A percentile compares a stretch with the other conserved stretches of the same genome.
These are phyloP conservation scores for Ormyrus rosae DNA, from an alignment of 2,888 invertebrate species.

Conservation along the genomic window DNA sequence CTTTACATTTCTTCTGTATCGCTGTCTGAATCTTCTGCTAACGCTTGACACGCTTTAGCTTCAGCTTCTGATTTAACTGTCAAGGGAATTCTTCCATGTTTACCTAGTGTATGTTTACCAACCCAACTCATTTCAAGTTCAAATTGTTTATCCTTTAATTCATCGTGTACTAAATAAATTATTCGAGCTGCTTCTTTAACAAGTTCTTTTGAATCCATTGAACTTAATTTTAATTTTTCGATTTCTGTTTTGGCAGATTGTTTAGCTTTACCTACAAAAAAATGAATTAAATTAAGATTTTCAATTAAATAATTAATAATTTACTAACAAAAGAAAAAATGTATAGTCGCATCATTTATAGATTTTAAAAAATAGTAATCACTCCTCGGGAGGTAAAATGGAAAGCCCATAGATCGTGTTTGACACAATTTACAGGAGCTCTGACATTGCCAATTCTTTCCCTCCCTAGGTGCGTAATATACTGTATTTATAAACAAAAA, in stretches of 20 bases:
- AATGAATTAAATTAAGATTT: too few species aligned
- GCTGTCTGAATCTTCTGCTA: conserved; percentile 91
- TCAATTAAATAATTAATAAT: too few species aligned
- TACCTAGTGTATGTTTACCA: conserved; percentile 86
- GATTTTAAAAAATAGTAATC: too few species aligned
- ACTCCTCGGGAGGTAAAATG: too few species aligned
- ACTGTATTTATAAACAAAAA: too few species aligned
- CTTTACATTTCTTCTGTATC: conserved; percentile 85
- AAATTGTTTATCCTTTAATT: conserved; percentile 96
- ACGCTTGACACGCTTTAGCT: conserved; percentile 90
- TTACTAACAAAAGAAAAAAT: too few species aligned
- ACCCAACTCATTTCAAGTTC: conserved; percentile 97
- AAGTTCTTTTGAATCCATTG: conserved; percentile 89
- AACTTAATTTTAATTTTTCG: conserved; percentile 94
- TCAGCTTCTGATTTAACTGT: conserved; percentile 90
- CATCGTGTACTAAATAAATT: conserved; percentile 93
- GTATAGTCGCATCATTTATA: too few species aligned
- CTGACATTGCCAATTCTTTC: too few species aligned
- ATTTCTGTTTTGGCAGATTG: conserved; percentile 99
- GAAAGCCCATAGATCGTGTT: too few species aligned
- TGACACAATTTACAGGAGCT: too few species aligned
- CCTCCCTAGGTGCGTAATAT: too few species aligned
- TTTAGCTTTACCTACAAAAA: conserved; percentile 86
- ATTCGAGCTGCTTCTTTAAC: conserved; percentile 97
- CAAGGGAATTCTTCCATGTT: conserved; percentile 88